Evolutionary conservation across 1,140 invertebrate species (phyloP).

Genomic region (Eumeta japonica): DNA sequence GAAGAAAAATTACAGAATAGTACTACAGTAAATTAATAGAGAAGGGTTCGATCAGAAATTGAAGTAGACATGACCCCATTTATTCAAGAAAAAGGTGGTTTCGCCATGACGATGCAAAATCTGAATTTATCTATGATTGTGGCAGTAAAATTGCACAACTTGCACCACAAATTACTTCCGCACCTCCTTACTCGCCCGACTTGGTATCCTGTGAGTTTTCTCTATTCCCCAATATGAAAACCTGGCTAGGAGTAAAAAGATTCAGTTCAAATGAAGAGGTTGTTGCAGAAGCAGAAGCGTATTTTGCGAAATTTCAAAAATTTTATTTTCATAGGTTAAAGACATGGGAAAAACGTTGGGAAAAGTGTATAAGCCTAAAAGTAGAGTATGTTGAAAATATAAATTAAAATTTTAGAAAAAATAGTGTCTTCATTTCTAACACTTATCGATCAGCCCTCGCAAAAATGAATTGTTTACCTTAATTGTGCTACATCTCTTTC

Average conservation of each 20-base stretch:
- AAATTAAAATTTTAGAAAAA: conserved; percentile 8
- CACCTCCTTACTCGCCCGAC: conserved; percentile 50
- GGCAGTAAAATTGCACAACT: conserved; percentile 27
- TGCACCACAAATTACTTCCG: conserved; percentile 40
- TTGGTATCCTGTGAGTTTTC: conserved; percentile 42
- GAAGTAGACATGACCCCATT: conserved; percentile 17
- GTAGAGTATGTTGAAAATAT: conserved; percentile 7
- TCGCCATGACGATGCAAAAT: conserved; percentile 35
- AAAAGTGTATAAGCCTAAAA: conserved; percentile 28
- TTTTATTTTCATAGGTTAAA: conserved; percentile 32
- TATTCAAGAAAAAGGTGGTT: conserved; percentile 30
- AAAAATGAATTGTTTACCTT: conserved; percentile 19
- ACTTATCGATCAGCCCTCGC: background rate
- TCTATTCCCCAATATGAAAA: conserved; percentile 23
- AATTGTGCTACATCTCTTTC: conserved; percentile 61
- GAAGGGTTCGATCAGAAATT: conserved; percentile 9
- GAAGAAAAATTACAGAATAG: conserved; percentile 22
- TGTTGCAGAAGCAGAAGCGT: conserved; percentile 17
- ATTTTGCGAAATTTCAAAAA: conserved; percentile 26
- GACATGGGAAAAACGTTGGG: conserved; percentile 26
- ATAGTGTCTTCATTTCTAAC: background rate
- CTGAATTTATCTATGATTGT: conserved; percentile 22
- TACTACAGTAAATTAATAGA: conserved; percentile 13
- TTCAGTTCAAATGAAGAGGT: conserved; percentile 24
- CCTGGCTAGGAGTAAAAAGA: conserved; percentile 17